Base-by-base conservation (phyloP, 2,888 invertebrate genomes). In the Philereme vetulata region DNA sequence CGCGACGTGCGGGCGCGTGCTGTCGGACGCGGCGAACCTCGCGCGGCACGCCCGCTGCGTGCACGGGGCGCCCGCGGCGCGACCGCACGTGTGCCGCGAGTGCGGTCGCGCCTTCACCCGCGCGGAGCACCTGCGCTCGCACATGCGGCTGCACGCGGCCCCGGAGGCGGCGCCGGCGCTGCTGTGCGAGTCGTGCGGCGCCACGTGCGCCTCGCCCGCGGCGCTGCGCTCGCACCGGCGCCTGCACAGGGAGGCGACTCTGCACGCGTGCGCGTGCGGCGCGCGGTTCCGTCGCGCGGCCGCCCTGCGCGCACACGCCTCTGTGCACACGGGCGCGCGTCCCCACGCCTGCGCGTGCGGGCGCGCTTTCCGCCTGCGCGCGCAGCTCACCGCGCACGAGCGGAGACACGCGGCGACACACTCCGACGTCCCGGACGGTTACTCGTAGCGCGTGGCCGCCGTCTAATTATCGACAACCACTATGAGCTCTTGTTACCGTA, bases 111-210 rank as follows among this genome's bases (percentile, higher is more conserved):
- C 79, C 4, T 94, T 94, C 77, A 80, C 93, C 0, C 85, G 93
- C 4, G 87, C 86, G 64, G 77, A 81, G 2, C 91, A 93, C 10
- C 80, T 91, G 44, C 84, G 84, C 10, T 93, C 94, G 65, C 94
- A 94, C 74, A 67, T 81, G 54, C 84, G 82, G 21, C 86, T 89
- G 7, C 94, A 94, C 71, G 81, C 84, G 5, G 32, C 5, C 36
- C 35, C 9, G 9, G 46, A 1, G 33, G 78, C 84, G 8, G 69
- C 66, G 46, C 74, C 93, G 42, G 89, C 90, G 0, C 93, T 87
- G 75, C 80, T 93, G 32, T 94, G 94, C 71, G 93, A 93, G 57
- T 68, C 82, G 40, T 94, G 94, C 77, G 93, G 93, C 0, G 91
- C 88, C 65, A 83, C 86, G 4, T 93, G 92, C 64, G 91, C 90